Conservation (phyloP, 2,888 invertebrate genomes). For the Drosophila meridiana region DNA sequence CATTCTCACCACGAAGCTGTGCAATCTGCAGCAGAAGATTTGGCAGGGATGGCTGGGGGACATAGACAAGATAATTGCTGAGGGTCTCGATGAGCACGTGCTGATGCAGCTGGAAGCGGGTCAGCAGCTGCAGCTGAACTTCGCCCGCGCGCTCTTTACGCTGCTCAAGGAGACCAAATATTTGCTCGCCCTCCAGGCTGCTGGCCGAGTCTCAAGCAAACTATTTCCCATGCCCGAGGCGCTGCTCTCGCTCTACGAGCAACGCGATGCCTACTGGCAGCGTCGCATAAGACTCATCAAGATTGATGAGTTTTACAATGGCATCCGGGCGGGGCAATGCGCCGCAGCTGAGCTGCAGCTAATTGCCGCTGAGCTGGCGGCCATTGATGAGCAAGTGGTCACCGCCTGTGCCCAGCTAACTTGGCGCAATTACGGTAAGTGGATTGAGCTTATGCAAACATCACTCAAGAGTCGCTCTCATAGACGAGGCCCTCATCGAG, state of each 20-base stretch:
- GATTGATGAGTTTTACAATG: constrained; percentile 92
- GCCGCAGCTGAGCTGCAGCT: constrained; percentile 91
- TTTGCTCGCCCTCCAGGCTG: constrained; percentile 87
- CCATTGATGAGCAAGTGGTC: constrained; percentile 90
- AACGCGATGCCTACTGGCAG: constrained; percentile 79
- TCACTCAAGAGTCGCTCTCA: neutral
- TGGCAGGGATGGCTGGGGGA: constrained; percentile 86
- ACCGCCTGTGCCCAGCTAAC: constrained; percentile 89
- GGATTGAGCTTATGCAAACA: neutral
- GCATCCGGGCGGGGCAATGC: constrained; percentile 89
- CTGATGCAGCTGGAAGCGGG: constrained; percentile 56
- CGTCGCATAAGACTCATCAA: constrained; percentile 86
- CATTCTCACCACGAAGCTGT: constrained; percentile 83
- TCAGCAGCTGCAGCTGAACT: constrained; percentile 69
- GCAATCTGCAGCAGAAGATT: constrained; percentile 85
- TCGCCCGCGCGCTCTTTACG: constrained; percentile 87
- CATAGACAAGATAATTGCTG: constrained; percentile 86
- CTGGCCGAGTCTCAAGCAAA: constrained; percentile 45
- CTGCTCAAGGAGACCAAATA: constrained; percentile 93
- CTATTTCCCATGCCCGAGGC: constrained; percentile 69
- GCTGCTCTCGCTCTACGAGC: constrained; percentile 72
- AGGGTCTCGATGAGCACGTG: constrained; percentile 81
- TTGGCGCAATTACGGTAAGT: constrained; percentile 93
- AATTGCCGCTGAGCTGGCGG: constrained; percentile 90
- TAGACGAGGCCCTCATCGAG: constrained; percentile 72